Evolutionary conservation across 2,888 invertebrate genomes (phyloP), one percentile per base, ranked within the genome.

Genomic region (Dasypolia templi): DNA sequence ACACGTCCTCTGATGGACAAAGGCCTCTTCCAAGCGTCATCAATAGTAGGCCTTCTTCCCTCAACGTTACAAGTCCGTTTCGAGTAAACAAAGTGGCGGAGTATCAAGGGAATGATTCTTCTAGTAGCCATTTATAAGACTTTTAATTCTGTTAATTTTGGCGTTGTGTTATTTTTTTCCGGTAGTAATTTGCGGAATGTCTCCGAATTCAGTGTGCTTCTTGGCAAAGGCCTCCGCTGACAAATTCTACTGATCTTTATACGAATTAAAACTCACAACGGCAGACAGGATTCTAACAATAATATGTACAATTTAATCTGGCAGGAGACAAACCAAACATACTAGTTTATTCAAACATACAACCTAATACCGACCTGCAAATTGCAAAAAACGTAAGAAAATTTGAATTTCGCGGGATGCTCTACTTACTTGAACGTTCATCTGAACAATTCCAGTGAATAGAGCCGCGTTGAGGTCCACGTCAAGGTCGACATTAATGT

Each of bases 401-500:
- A n/a, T n/a, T n/a, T n/a, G n/a, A n/a, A n/a, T n/a, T n/a, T n/a
- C n/a, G n/a, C n/a, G n/a, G n/a, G n/a, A n/a, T n/a, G n/a, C n/a
- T n/a, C n/a, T 49, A 91, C 95, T 91, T 81, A 94, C 95, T 79
- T 92, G 81, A 71, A 94, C 89, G 35, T 86, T 82, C 56, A 92
- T 89, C 58, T 85, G 84, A 1, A 93, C 93, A 0, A 91, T 12
- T 1, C 96, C 96, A 75, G 90, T 88, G 71, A 96, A 94, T 26
- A 91, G 87, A 1, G 90, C 89, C 32, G 92, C 90, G 4, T 82
- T 74, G 2, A 96, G 78, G 72, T 92, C 87, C 0, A 95, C 95
- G 65, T 96, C 96, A 0, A 96, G 85, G 26, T 94, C 92, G 0
- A 95, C 91, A 22, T 85, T 72, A 19, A 94, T 75, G 6, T 88